Evolutionary conservation across 2,797 vertebrate species (phyloP).

Genomic region (Schizopygopsis pylzovi): DNA sequence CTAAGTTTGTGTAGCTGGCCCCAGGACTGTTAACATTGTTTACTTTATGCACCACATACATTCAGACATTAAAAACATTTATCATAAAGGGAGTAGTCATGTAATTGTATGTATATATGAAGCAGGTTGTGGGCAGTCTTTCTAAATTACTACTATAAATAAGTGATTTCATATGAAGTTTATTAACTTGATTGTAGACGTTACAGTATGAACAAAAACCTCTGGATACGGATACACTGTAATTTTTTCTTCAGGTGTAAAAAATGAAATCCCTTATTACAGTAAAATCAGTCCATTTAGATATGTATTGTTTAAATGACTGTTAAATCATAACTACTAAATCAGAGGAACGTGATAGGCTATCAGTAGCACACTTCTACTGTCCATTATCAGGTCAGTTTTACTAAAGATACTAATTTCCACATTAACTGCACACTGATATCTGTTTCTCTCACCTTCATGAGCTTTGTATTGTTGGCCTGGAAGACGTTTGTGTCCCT

Average conservation of each 20-base stretch:
- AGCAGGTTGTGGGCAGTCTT: too few species aligned
- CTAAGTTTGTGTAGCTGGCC: too few species aligned
- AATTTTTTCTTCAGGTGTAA: neutral
- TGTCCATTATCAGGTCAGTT: neutral
- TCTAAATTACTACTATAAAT: too few species aligned
- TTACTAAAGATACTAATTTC: neutral
- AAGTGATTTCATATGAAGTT: too few species aligned
- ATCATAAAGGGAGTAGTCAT: too few species aligned
- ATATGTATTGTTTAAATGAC: neutral
- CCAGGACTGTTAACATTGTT: too few species aligned
- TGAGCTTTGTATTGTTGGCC: constrained; percentile 78
- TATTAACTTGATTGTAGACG: too few species aligned
- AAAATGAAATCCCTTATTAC: too few species aligned
- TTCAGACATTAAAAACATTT: too few species aligned
- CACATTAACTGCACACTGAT: neutral
- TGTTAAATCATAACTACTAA: neutral
- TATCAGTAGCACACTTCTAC: neutral
- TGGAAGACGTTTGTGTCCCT: constrained; percentile 82
- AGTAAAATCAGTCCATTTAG: neutral
- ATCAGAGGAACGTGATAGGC: neutral
- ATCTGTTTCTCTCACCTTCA: constrained; percentile 78
- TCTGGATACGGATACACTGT: neutral
- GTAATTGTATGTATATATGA: too few species aligned
- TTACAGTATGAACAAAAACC: neutral
- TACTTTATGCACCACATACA: too few species aligned